Conservation (phyloP, 1,140 invertebrate genomes). For the Leptopilina clavipes region DNA sequence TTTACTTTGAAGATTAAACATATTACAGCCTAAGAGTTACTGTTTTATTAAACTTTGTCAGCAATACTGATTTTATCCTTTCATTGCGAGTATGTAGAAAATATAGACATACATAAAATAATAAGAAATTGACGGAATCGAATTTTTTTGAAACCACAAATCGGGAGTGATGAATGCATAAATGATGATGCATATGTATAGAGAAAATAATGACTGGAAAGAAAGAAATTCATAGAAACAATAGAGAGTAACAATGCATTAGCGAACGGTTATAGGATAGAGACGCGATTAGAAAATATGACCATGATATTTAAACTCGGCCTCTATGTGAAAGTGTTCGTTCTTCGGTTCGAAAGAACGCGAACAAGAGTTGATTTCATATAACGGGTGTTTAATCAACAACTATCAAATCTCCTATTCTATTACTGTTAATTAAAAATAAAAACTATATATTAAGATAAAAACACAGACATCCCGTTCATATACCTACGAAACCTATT, state of each 20-base stretch:
- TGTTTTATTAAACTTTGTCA: no score
- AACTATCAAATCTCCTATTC: not conserved
- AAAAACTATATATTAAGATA: not conserved
- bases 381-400: constrained; percentile 59
- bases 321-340: constrained; percentile 67
- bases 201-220: not conserved
- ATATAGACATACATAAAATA: no score
- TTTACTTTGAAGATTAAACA: no score
- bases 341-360: constrained; percentile 60
- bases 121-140: not conserved
- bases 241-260: constrained; percentile 45
- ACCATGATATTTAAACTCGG: constrained; percentile 69
- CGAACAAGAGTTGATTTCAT: constrained; percentile 56
- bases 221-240: constrained; percentile 20
- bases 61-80: no score
- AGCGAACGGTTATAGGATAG: constrained; percentile 50
- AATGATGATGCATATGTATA: not conserved
- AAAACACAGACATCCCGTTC: not conserved
- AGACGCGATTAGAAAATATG: constrained; percentile 66
- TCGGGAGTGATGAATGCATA: not conserved
- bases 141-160: not conserved
- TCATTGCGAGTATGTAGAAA: no score
- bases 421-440: not conserved
- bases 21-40: no score
- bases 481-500: not conserved